Evolutionary conservation across 2,797 vertebrate species (phyloP).

Genomic region (Muscicapa comitata): DNA sequence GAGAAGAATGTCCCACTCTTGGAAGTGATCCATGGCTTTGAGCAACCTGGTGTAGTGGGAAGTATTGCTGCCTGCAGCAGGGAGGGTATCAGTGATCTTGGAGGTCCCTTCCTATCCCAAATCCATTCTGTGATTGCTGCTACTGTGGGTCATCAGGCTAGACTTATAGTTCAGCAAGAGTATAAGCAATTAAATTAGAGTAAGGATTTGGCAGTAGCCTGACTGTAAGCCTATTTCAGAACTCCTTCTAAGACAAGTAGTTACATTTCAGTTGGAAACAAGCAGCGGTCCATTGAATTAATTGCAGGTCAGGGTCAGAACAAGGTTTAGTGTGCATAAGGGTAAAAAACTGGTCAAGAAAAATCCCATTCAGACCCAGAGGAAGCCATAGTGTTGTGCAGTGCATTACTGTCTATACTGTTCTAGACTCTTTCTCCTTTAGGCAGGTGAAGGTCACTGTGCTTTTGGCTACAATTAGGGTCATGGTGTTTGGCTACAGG

Average conservation of each 20-base stretch:
- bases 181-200: background rate
- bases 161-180: background rate
- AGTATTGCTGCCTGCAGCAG: accelerated
- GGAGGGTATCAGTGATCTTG: accelerated
- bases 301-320: background rate
- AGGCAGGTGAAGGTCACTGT: background rate
- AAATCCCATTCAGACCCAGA: accelerated
- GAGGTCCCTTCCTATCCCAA: background rate
- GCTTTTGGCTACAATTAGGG: background rate
- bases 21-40: background rate
- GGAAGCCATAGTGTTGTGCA: background rate
- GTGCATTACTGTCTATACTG: background rate
- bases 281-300: background rate
- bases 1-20: background rate
- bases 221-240: background rate
- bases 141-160: background rate
- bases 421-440: background rate
- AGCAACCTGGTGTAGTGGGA: background rate
- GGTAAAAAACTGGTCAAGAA: background rate
- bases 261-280: background rate
- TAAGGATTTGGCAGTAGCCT: background rate
- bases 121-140: background rate
- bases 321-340: background rate
- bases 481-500: background rate
- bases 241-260: background rate